Evolutionary conservation across 2,888 invertebrate species (phyloP).

Genomic region (Tinea trinotella): DNA sequence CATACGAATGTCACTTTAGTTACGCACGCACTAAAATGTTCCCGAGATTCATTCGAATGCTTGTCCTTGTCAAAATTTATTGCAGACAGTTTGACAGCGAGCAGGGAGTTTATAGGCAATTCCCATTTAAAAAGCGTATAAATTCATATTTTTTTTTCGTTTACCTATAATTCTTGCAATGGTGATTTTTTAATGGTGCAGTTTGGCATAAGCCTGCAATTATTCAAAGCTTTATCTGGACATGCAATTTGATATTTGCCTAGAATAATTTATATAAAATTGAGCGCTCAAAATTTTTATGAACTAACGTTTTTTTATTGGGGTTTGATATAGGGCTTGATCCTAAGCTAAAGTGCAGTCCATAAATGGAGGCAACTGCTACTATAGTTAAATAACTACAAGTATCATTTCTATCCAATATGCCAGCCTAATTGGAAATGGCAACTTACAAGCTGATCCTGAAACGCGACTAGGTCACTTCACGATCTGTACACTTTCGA

Average conservation of each 20-base stretch:
- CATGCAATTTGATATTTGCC: not conserved
- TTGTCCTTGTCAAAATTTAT: slow-evolving; percentile 14
- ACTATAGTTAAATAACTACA: too few relatives aligned
- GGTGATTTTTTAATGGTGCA: slow-evolving; percentile 14
- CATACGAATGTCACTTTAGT: not conserved
- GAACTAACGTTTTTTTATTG: too few relatives aligned
- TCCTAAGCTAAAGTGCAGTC: too few relatives aligned
- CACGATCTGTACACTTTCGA: too few relatives aligned
- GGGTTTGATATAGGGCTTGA: too few relatives aligned
- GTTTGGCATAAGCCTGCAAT: not conserved
- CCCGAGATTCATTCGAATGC: slow-evolving; percentile 10
- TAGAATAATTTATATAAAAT: not conserved
- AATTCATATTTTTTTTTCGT: slow-evolving; percentile 13
- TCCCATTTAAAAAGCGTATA: slow-evolving; percentile 14
- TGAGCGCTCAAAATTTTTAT: too few relatives aligned
- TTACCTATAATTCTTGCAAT: slow-evolving; percentile 12
- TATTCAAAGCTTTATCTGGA: slow-evolving; percentile 3
- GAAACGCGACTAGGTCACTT: too few relatives aligned
- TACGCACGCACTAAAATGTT: slow-evolving; percentile 1
- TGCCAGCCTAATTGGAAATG: too few relatives aligned
- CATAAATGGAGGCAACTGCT: too few relatives aligned
- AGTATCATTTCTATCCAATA: too few relatives aligned
- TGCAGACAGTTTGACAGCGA: slow-evolving; percentile 18
- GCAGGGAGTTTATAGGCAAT: slow-evolving; percentile 13
- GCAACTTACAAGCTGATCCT: too few relatives aligned